phyloP scores from a whole-genome alignment of 2,113 vertebrate genomes.

The Xyrauchen texanus region DNA sequence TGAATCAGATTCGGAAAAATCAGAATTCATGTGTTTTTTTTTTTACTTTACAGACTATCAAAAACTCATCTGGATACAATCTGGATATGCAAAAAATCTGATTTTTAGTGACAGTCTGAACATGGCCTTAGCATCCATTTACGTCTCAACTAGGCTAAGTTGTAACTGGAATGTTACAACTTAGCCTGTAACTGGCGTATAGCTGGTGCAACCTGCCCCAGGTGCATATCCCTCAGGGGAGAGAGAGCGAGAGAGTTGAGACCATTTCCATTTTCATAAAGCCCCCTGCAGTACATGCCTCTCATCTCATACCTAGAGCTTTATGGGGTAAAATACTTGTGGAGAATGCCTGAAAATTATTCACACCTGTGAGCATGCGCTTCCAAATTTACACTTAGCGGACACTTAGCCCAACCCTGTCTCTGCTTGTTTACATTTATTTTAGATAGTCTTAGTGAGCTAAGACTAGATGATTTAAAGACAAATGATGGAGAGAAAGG shows the following conservation, averaged over 20 bases:
- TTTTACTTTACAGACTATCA: no score
- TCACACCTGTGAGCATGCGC: constrained; percentile 38
- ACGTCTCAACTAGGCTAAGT: no score
- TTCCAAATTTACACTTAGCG: neutral
- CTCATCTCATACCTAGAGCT: neutral
- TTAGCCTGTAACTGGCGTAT: neutral
- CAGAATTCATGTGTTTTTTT: no score
- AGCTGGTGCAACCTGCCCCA: constrained; percentile 23
- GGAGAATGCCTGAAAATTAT: constrained; percentile 19
- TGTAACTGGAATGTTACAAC: no score
- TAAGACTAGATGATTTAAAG: neutral
- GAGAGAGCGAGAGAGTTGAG: neutral
- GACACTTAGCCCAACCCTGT: neutral
- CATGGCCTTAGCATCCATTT: no score
- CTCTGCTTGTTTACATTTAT: constrained; percentile 28
- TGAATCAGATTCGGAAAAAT: no score
- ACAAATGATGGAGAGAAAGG: neutral
- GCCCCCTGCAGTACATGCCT: neutral
- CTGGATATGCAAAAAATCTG: no score
- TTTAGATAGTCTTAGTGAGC: constrained; percentile 19
- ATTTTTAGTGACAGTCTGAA: no score
- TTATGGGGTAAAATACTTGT: neutral
- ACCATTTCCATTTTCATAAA: neutral
- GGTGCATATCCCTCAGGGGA: constrained; percentile 42
- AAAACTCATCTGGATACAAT: no score